Evolutionary conservation across 2,888 invertebrate species (phyloP), one percentile per base, ranked within the genome.

Genomic region (Halictus quadricinctus): DNA sequence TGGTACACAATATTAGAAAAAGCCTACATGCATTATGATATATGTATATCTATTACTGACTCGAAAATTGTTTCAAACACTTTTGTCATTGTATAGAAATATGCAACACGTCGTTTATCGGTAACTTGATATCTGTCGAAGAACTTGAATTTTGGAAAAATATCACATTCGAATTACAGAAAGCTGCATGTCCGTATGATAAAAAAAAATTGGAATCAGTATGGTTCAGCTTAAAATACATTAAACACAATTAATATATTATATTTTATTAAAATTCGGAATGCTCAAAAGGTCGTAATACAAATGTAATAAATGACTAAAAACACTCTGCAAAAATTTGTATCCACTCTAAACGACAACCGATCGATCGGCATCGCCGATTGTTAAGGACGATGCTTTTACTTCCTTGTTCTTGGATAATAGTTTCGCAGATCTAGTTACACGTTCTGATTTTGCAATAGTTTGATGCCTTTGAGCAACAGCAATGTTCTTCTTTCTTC

Each of bases 361-460:
- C 75, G 82, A 72, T 88, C 78, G 12, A 5, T 83, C 81, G 25
- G 50, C 60, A 25, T 81, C 74, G 29, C 72, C 58, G 58, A 58
- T 12, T 43, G 79, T 36, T 29, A 64, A 46, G 25, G 84, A 21
- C 15, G 75, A 21, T 29, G 43, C 79, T 48, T 58, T 54, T n/a
- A 18, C 46, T 25, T 66, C 66, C 72, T 60, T 78, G 36, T 75
- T 80, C 54, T 36, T 81, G 8, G 58, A 80, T 29, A 84, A 79
- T 29, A 60, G 80, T 70, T 70, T 83, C n/a, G 36, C 46, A 21
- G 87, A 81, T 75, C 81, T 84, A 50, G 54, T 79, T 72, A 81
- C 73, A 25, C 81, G 86, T 75, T 86, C 84, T 73, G 73, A 21
- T 75, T 60, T 87, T 25, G 43, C 43, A 36, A 79, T 25, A 60